Base-by-base conservation (phyloP, 2,888 invertebrate species). In the Adelognathus sp. region DNA sequence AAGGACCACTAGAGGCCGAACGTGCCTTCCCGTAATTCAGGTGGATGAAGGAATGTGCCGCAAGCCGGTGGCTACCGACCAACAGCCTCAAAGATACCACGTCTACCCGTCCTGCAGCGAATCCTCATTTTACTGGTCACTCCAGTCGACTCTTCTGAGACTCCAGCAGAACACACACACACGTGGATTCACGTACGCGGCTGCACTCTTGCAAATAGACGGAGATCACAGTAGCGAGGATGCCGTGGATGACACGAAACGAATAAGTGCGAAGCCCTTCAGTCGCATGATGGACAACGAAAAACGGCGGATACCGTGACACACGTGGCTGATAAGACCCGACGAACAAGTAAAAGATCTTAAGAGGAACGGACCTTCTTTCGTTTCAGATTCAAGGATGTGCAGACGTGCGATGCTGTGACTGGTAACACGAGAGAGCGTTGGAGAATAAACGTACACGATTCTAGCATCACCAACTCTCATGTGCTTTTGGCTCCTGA, bases 11-110 rank as follows among this genome's bases (percentile, higher is more conserved):
- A 80, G 83, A 79, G 81, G 83, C 85, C 82, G 81, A 84, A 89
- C 89, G 88, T 89, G 88, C 86, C 82, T 84, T 70, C 84, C 64
- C 84, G 88, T 89, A 88, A 88, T 88, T 89, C 88, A 84, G 85
- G 84, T 84, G 87, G 87, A 89, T 88, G 81, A 84, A 82, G 82
- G 82, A 84, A 85, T 86, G 83, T 79, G 83, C 81, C 80, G 66
- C 82, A 77, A 72, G 67, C 73, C n/a, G n/a, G 69, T 64, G 64
- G 52, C 52, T 41, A 72, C 66, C 52, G n/a, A 24, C 61, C 44
- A 58, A 11, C 58, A 58, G 18, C 73, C 54, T 54, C 73, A 46
- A 54, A 58, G 73, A 74, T 74, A 64, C 73, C 36, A 46, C 39
- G 67, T 33, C 61, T 50, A 31, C 44, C 52, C 63, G 58, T 52